Base-by-base conservation (phyloP, 2,888 invertebrate genomes). In the Caenorhabditis sp. region DNA sequence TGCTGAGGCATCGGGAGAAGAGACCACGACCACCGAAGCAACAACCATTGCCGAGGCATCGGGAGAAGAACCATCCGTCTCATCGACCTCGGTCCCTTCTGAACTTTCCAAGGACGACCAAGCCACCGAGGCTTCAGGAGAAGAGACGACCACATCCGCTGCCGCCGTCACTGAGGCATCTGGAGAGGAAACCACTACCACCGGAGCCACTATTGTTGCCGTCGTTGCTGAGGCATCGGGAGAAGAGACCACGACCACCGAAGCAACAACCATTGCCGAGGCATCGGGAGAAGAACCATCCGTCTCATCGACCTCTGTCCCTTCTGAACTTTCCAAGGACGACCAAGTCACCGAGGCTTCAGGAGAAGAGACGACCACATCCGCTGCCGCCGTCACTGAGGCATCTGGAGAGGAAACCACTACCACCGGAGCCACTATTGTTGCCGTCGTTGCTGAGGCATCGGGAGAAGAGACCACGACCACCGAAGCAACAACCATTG, bases 81-180 rank as follows among this genome's bases (percentile, higher is more conserved):
- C 70, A 35, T 31, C 68, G 0, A 68, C 68, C 7, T 44, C 63
- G 1, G 66, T 35, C n/a, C 64, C 73, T 31, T 26, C 56, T 26
- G 77, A 54, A 14, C 38, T 41, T 2, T 75, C 75, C 1, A 38
- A 74, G 24, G 73, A 68, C 35, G 66, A 59, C n/a, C 49, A 74
- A 31, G 64, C 58, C n/a, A 63, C 80, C 26, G 77, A 84, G 68
- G 63, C 81, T 12, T 69, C 64, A 12, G 75, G 77, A 81, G 80
- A 63, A 51, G 75, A 47, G 26, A 59, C 82, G 5, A 82, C 80
- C 22, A 68, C 38, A 47, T 51, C 70, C 1, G 54, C 58, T 12
- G 72, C 47, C 16, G 58, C 61, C n/a, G 66, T 64, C 12, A 59
- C 58, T 10, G 80, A 66, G 28, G 61, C 22, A 56, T 77, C 75